Evolutionary conservation across 1,140 invertebrate species (phyloP).

Genomic region (Drosophila ficusphila): DNA sequence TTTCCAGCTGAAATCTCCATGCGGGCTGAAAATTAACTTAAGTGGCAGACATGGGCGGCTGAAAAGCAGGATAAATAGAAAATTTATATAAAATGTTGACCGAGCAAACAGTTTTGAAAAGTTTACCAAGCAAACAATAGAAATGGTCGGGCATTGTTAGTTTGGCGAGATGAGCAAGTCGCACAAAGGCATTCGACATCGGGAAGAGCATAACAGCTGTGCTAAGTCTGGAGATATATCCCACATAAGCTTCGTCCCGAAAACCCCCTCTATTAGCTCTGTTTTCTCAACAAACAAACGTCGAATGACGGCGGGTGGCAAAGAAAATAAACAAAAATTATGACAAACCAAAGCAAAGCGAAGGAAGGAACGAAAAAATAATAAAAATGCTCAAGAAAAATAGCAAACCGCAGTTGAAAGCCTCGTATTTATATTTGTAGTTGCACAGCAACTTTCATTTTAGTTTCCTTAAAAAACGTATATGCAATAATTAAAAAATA

Average conservation of each 20-base stretch:
- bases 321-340: slow-evolving; percentile 79
- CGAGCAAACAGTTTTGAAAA: slow-evolving; percentile 62
- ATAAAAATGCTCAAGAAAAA: slow-evolving; percentile 72
- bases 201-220: slow-evolving; percentile 59
- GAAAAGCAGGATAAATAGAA: slow-evolving; percentile 44
- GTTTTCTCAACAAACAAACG: slow-evolving; percentile 65
- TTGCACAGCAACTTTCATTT: slow-evolving; percentile 1
- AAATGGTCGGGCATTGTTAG: slow-evolving; percentile 45
- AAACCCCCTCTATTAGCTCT: slow-evolving; percentile 40
- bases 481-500: not conserved
- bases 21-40: slow-evolving; percentile 37
- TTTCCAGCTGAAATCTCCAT: slow-evolving; percentile 31
- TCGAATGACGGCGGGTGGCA: slow-evolving; percentile 56
- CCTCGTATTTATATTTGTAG: slow-evolving; percentile 31
- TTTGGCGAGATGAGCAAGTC: slow-evolving; percentile 53
- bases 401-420: slow-evolving; percentile 46
- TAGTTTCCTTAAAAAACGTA: not conserved
- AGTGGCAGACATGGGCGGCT: slow-evolving; percentile 15
- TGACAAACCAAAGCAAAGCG: slow-evolving; percentile 51
- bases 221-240: slow-evolving; percentile 32
- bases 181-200: slow-evolving; percentile 47
- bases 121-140: slow-evolving; percentile 51
- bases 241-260: slow-evolving; percentile 30
- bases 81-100: slow-evolving; percentile 57
- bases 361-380: slow-evolving; percentile 43